Conservation (phyloP, 2,797 vertebrate species). For the Hemitrygon akajei region DNA sequence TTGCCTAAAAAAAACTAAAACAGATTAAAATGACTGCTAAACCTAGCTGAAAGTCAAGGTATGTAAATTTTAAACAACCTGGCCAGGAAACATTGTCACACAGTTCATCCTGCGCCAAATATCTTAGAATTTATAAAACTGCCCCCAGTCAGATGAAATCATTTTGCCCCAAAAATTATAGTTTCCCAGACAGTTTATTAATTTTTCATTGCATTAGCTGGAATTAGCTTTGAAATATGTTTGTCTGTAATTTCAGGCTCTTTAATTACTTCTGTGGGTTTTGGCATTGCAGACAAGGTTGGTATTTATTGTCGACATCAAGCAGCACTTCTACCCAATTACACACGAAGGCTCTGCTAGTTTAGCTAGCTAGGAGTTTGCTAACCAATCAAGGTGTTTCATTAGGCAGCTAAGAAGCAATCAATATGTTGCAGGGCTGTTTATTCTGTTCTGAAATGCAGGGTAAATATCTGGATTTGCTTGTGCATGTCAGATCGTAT, state of each 20-base stretch:
- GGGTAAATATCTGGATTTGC: too few relatives aligned
- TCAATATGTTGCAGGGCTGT: too few relatives aligned
- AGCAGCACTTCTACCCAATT: not conserved
- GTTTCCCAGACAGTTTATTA: not conserved
- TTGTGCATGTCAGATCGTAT: too few relatives aligned
- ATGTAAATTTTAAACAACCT: not conserved
- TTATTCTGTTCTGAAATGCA: too few relatives aligned
- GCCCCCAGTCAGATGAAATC: not conserved
- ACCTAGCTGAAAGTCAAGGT: not conserved
- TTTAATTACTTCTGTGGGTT: not conserved
- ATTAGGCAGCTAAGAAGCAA: not conserved
- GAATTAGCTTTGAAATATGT: not conserved
- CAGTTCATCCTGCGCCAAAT: not conserved
- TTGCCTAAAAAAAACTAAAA: conserved; percentile 4
- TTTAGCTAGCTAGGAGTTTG: not conserved
- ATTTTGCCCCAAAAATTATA: not conserved
- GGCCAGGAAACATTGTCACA: not conserved
- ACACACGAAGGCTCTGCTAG: too few relatives aligned
- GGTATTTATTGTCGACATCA: not conserved
- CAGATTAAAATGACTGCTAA: not conserved
- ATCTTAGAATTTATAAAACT: not conserved
- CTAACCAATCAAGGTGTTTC: not conserved
- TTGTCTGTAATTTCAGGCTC: not conserved
- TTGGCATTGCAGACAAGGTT: not conserved
- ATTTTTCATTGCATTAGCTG: not conserved